These are phyloP conservation scores for Galerucella calmariensis DNA, from an alignment of 2,888 invertebrate genomes.

Conservation along the genomic window DNA sequence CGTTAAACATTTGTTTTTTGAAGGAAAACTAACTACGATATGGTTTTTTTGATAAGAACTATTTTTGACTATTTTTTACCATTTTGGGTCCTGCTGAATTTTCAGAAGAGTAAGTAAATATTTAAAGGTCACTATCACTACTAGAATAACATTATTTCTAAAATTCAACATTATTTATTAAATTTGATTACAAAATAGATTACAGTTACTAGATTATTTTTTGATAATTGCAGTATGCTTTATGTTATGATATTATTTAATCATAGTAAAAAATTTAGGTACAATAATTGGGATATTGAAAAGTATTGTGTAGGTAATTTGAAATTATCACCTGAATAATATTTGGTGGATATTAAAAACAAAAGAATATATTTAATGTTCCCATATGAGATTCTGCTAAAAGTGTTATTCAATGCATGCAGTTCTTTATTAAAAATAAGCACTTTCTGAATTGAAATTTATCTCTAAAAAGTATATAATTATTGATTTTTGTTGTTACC, in stretches of 20 bases:
- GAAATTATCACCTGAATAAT: too few relatives aligned
- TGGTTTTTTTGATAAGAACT: conserved; percentile 21
- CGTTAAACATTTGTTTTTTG: conserved; percentile 31
- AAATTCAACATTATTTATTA: background rate
- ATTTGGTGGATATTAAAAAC: too few relatives aligned
- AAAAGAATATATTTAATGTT: too few relatives aligned
- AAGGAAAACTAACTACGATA: conserved; percentile 14
- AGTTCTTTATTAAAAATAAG: too few relatives aligned
- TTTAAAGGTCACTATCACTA: conserved; percentile 12
- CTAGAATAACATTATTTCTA: background rate
- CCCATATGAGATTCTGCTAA: too few relatives aligned
- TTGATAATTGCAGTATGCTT: background rate
- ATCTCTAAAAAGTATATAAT: too few relatives aligned
- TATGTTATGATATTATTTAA: conserved; percentile 7
- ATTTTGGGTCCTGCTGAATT: conserved; percentile 30
- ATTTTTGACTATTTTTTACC: conserved; percentile 22
- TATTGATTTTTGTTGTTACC: too few relatives aligned
- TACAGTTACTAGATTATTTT: background rate
- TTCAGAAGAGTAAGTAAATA: conserved; percentile 18
- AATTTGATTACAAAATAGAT: background rate
- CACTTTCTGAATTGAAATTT: too few relatives aligned
- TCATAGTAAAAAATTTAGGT: background rate
- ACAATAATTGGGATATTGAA: background rate
- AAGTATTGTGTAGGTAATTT: too few relatives aligned
- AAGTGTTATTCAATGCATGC: too few relatives aligned